A percentile compares a stretch with the other conserved stretches of the same genome.
Conservation (phyloP, 2,113 vertebrate species). For the Seriola dumerili region DNA sequence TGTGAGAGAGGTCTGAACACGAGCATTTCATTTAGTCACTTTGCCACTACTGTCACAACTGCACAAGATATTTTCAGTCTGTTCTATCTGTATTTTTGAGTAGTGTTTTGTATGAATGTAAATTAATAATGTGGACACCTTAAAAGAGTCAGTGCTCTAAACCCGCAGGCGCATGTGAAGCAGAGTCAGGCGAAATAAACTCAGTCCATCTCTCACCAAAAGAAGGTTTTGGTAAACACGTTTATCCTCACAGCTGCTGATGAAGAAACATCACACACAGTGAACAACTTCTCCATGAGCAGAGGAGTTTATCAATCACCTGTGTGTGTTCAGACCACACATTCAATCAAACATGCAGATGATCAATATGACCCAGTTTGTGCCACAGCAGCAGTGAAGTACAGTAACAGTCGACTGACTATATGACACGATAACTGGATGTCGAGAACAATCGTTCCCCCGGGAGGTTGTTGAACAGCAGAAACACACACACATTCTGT, state of each 20-base stretch:
- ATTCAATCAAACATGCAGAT: constrained; percentile 45
- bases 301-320: constrained; percentile 27
- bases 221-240: neutral
- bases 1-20: no score
- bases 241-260: neutral
- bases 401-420: constrained; percentile 1
- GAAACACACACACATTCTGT: neutral
- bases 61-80: neutral
- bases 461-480: constrained; percentile 37
- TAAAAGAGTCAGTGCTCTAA: no score
- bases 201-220: neutral
- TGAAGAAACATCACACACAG: constrained; percentile 10
- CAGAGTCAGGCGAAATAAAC: no score
- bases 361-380: constrained; percentile 68
- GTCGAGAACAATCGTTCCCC: constrained; percentile 23
- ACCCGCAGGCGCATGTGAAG: no score
- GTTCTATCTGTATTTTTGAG: neutral
- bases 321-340: constrained; percentile 12
- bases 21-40: no score
- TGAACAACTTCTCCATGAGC: constrained; percentile 2
- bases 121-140: no score
- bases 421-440: constrained; percentile 6
- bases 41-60: no score
- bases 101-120: no score
- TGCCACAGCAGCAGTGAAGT: constrained; percentile 20